A percentile compares a stretch with the other conserved stretches of the same genome.
Conservation (phyloP, 2,888 invertebrate species). For the Nycteola revayana region DNA sequence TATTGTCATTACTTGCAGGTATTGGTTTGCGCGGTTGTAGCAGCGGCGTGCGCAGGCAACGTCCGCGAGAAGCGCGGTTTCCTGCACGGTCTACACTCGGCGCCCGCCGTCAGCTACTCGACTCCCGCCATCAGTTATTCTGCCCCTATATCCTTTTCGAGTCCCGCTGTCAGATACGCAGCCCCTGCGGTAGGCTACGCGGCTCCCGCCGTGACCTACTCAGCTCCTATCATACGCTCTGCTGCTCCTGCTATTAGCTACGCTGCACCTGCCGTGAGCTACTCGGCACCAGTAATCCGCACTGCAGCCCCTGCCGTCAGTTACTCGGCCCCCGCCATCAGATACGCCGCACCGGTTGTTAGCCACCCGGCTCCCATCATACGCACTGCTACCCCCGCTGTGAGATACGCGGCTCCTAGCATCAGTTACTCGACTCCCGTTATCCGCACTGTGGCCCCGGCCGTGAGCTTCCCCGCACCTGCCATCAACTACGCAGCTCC, state of each 20-base stretch:
- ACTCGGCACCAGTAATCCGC: neutral
- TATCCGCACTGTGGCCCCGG: constrained; percentile 5
- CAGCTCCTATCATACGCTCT: neutral
- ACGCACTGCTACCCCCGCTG: neutral
- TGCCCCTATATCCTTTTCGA: neutral
- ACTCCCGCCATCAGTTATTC: neutral
- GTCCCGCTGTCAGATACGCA: neutral
- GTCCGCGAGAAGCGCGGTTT: constrained; percentile 35
- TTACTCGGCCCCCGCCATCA: constrained; percentile 9
- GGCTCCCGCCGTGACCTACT: neutral
- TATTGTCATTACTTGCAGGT: constrained; percentile 6
- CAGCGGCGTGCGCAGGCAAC: constrained; percentile 16
- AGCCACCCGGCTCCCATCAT: constrained; percentile 9
- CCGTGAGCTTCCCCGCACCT: constrained; percentile 4
- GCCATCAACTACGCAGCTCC: constrained; percentile 5
- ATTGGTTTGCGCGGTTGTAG: constrained; percentile 8
- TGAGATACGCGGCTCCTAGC: neutral
- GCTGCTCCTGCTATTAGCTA: neutral
- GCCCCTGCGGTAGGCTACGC: neutral
- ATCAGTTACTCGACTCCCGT: neutral
- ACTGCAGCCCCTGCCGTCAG: neutral
- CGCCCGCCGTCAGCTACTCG: neutral
- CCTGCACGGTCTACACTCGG: constrained; percentile 2
- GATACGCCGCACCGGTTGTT: constrained; percentile 1
- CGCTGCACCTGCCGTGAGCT: neutral